A percentile compares a stretch with the other conserved stretches of the same genome.
Conservation (phyloP, 1,140 invertebrate genomes). For the Cotesia glomerata region DNA sequence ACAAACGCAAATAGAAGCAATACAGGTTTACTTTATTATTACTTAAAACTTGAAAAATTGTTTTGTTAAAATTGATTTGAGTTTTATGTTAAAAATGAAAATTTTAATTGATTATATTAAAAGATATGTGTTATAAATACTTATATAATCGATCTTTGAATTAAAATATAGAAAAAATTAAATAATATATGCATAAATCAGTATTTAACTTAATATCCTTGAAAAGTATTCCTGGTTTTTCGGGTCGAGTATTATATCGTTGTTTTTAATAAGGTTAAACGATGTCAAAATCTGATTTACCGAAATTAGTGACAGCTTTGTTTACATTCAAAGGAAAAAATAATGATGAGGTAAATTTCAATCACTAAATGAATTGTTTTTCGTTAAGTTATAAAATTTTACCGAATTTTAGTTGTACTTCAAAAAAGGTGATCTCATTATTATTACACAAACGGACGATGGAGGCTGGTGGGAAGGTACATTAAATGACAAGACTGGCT, state of each 20-base stretch:
- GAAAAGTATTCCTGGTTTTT: neutral
- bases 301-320: constrained; percentile 84
- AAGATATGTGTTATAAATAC: neutral
- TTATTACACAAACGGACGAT: constrained; percentile 85
- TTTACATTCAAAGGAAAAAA: constrained; percentile 94
- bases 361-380: constrained; percentile 20
- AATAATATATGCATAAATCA: constrained; percentile 16
- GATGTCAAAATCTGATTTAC: constrained; percentile 64
- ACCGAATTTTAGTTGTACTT: constrained; percentile 81
- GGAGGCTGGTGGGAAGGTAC: constrained; percentile 99
- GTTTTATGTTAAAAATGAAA: too few relatives aligned
- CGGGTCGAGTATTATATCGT: neutral
- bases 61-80: too few relatives aligned
- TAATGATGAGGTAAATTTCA: constrained; percentile 86
- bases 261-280: neutral
- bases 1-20: too few relatives aligned
- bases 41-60: too few relatives aligned
- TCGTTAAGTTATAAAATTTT: constrained; percentile 4
- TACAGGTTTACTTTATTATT: too few relatives aligned
- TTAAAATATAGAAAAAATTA: neutral
- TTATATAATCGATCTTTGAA: neutral
- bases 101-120: neutral
- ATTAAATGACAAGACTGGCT: constrained; percentile 91
- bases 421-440: constrained; percentile 95
- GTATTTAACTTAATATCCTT: neutral